Conservation (phyloP, 2,113 vertebrate genomes). For the Todiramphus chloris region DNA sequence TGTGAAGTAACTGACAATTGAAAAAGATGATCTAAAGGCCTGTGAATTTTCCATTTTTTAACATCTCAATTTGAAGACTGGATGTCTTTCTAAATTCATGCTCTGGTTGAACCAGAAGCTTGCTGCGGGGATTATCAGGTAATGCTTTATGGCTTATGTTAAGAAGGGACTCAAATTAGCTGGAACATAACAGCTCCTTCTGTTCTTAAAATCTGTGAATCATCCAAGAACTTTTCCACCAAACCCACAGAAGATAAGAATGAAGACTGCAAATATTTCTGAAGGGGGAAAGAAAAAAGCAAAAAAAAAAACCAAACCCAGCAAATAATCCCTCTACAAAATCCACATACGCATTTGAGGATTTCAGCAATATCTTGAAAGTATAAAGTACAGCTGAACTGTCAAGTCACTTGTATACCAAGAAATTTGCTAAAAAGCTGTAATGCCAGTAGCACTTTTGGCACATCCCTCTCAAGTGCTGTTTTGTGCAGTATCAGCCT, state of each 20-base stretch:
- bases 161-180: constrained; percentile 36
- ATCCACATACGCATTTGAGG: neutral
- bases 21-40: neutral
- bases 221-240: neutral
- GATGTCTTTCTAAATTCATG: constrained; percentile 1
- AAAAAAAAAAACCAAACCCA: neutral
- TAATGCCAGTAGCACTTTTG: neutral
- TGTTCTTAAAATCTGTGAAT: constrained; percentile 37
- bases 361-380: neutral
- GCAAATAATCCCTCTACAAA: neutral
- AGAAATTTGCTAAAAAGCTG: neutral
- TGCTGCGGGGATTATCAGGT: neutral
- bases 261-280: constrained; percentile 11
- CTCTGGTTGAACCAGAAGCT: neutral
- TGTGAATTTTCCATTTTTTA: neutral
- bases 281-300: accelerated
- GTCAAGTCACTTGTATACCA: neutral
- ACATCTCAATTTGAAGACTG: neutral
- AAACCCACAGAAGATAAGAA: constrained; percentile 25
- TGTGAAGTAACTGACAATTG: neutral
- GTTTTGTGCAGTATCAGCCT: neutral
- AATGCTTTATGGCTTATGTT: constrained; percentile 15
- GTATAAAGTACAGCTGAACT: neutral
- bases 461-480: neutral
- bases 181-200: constrained; percentile 12